Base-by-base conservation (phyloP, 2,888 invertebrate genomes). In the Eurytoma adleriae region DNA sequence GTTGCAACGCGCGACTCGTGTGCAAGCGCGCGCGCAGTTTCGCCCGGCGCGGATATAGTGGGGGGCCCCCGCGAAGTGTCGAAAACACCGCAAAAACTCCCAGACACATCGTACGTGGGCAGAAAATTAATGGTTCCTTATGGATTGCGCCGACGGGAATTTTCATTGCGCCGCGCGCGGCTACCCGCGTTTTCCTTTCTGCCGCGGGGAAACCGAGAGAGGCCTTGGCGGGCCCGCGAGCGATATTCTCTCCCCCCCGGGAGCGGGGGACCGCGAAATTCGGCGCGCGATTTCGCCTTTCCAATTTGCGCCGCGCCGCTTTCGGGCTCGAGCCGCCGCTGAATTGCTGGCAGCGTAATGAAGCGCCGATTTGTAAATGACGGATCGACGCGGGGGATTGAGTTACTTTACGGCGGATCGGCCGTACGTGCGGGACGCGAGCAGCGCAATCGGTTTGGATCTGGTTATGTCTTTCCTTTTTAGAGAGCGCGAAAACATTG, bases 71-170 rank as follows among this genome's bases (percentile, higher is more conserved):
- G n/a, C 70, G 79, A 83, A 81, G 84, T 77, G 82, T 82, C 83
- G 83, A 82, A 83, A 85, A 83, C 84, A 83, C 74, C 57, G 81
- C 83, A 82, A 76, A 79, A 80, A 76, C 71, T 50, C 64, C 16
- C 61, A 64, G 56, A 75, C 52, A 72, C 67, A 71, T 67, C 48
- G 70, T 57, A 70, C 81, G 78, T 77, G 78, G 74, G 70, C 66
- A 66, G 78, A 70, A 74, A 81, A 74, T 78, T 78, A 81, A 81
- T 74, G 70, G 64, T 59, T 59, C 20, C 64, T 74, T 74, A 64
- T 57, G 50, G 73, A 79, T 79, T 73, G 50, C 79, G 69, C 79
- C 59, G 20, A 61, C 54, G 71, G 30, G 71, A 72, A 78, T 78
- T 78, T 72, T 74, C 74, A 67, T 74, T 70, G 70, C 70, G 16